These are phyloP conservation scores for Macrophya alboannulata DNA, from an alignment of 2,888 invertebrate species.

Conservation along the genomic window DNA sequence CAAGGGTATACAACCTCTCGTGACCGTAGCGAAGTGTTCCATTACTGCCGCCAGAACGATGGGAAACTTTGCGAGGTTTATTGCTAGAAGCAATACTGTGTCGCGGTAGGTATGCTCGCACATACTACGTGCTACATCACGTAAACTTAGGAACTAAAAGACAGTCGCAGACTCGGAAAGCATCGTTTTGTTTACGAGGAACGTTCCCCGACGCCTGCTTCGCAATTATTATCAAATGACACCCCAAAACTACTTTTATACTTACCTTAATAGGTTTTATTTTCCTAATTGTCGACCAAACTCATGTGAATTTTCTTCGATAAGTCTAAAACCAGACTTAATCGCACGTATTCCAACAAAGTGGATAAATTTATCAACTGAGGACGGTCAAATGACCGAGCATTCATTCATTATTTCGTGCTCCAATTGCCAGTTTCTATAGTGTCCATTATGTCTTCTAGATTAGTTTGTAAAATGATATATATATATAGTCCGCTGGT, in stretches of 20 bases:
- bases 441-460: not conserved
- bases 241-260: slow-evolving; percentile 14
- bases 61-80: slow-evolving; percentile 55
- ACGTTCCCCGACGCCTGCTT: slow-evolving; percentile 37
- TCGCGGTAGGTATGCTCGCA: slow-evolving; percentile 47
- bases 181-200: slow-evolving; percentile 52
- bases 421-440: not conserved
- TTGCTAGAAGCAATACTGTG: slow-evolving; percentile 56
- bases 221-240: slow-evolving; percentile 44
- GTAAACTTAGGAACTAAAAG: slow-evolving; percentile 36
- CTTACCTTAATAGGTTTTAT: slow-evolving; percentile 3
- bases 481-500: not conserved
- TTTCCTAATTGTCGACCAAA: not conserved
- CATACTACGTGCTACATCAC: slow-evolving; percentile 46
- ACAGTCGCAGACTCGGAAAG: slow-evolving; percentile 47
- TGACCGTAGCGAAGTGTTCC: slow-evolving; percentile 53
- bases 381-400: too few relatives aligned
- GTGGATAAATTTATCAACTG: too few relatives aligned
- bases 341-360: too few relatives aligned
- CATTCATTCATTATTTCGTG: not conserved
- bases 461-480: not conserved
- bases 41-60: slow-evolving; percentile 52
- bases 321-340: not conserved
- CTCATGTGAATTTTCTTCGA: not conserved
- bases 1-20: slow-evolving; percentile 52